A percentile compares a stretch with the other conserved stretches of the same genome.
Evolutionary conservation across 2,888 invertebrate species (phyloP).

Genomic region (Plagodis pulveraria): DNA sequence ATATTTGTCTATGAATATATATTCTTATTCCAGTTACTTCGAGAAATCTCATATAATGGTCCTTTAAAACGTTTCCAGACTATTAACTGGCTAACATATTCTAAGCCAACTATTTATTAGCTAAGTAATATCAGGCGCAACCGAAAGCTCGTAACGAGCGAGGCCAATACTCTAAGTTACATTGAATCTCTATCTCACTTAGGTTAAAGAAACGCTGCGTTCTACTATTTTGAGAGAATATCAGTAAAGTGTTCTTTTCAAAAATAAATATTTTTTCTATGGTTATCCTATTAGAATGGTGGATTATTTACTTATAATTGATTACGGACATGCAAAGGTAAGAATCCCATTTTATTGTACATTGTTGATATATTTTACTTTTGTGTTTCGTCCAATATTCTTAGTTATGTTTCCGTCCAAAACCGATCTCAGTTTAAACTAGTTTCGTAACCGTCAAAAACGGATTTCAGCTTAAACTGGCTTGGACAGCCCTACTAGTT

Average conservation of each 20-base stretch:
- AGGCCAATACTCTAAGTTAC: constrained; percentile 35
- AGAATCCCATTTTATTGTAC: no score
- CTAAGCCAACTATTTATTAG: constrained; percentile 21
- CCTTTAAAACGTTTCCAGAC: constrained; percentile 14
- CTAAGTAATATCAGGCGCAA: constrained; percentile 14
- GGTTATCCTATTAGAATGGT: neutral
- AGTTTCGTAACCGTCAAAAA: no score
- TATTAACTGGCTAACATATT: constrained; percentile 20
- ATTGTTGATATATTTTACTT: no score
- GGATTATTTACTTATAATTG: neutral
- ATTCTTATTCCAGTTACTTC: neutral
- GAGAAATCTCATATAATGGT: neutral
- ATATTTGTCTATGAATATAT: no score
- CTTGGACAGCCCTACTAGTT: no score
- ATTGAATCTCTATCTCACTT: constrained; percentile 8
- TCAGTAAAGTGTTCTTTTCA: no score
- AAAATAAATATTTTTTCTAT: neutral
- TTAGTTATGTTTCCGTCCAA: no score
- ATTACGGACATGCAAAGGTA: no score
- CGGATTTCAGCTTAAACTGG: no score
- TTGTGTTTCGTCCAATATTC: no score
- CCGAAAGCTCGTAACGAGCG: constrained; percentile 38
- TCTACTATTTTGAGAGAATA: no score
- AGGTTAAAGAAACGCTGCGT: neutral
- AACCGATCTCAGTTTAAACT: no score